Base-by-base conservation (phyloP, 1,140 invertebrate species). In the Habropoda laboriosa region DNA sequence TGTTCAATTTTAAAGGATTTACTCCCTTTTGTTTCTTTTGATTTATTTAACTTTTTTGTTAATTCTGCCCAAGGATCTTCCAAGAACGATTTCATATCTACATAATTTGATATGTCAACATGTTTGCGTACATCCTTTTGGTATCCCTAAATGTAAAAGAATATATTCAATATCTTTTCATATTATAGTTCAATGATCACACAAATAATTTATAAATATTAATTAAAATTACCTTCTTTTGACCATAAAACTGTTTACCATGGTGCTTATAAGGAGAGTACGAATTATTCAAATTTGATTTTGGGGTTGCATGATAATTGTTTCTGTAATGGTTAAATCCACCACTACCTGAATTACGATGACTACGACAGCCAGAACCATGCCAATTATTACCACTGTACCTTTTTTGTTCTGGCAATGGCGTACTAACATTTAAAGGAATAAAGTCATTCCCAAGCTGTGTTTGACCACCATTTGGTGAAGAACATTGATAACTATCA, bases 61-160 rank as follows among this genome's bases (percentile, higher is more conserved):
- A 91, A 71, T 40, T 89, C 75, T 55, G 73, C 73, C 90, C 90
- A 91, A 12, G 90, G 90, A 82, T 91, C 88, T 68, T 90, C 89
- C 21, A 90, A 80, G 61, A 87, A 86, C 5, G 87, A 89, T 64
- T 64, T 60, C 5, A 89, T 32, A 73, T 90, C 79, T 42, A 90
- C 7, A 38, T 87, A 90, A 0, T 30, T 45, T 5, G 85, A 80
- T 81, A 90, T 82, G 40, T 89, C 47, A 16, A 61, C 21, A 3
- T 79, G 76, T 72, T 61, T 79, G 6, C 53, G 35, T 2, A n/a
- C n/a, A 58, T 58, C 57, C 35, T 64, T 86, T 12, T 76, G 77
- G 13, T 64, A 83, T 58, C 47, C 71, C 89, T 90, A 5, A 38
- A 88, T 45, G 24, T 63, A 53, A 53, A 79, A 70, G 12, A 47